A percentile compares a stretch with the other conserved stretches of the same genome.
These are phyloP conservation scores for Galemys pyrenaicus DNA, from an alignment of 2,113 vertebrate genomes.

Conservation along the genomic window DNA sequence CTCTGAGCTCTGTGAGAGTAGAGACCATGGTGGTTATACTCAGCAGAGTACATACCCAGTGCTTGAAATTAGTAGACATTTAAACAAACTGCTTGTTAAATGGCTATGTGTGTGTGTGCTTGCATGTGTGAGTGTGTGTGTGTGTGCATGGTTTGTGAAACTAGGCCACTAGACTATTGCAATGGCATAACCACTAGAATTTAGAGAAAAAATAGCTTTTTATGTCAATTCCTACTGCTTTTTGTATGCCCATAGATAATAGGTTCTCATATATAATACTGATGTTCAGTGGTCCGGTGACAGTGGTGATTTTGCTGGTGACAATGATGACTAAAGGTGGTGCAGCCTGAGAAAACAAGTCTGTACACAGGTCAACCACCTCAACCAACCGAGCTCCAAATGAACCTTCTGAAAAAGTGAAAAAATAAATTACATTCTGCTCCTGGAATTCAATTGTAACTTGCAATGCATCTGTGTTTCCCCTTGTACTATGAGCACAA, in stretches of 20 bases:
- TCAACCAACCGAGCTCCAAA: neutral
- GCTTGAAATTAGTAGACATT: neutral
- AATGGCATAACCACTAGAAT: neutral
- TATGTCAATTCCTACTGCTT: neutral
- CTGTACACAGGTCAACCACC: neutral
- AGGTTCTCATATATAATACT: neutral
- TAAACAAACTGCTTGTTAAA: neutral
- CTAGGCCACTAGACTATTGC: neutral
- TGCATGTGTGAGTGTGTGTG: neutral
- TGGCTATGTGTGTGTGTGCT: neutral
- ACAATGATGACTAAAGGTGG: neutral
- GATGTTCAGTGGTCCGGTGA: neutral
- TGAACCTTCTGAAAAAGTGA: neutral
- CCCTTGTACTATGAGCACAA: neutral
- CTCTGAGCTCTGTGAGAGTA: neutral
- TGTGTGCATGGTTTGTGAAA: neutral
- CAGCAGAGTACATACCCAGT: neutral
- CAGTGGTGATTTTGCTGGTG: neutral
- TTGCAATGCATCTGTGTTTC: neutral
- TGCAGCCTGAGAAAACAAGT: neutral
- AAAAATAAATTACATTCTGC: neutral
- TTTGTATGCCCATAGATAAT: rapidly evolving
- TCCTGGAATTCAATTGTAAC: neutral
- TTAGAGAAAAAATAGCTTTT: neutral
- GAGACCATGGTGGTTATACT: neutral